phyloP scores from a whole-genome alignment of 2,113 vertebrate species.

The Scartelaos histophorus region DNA sequence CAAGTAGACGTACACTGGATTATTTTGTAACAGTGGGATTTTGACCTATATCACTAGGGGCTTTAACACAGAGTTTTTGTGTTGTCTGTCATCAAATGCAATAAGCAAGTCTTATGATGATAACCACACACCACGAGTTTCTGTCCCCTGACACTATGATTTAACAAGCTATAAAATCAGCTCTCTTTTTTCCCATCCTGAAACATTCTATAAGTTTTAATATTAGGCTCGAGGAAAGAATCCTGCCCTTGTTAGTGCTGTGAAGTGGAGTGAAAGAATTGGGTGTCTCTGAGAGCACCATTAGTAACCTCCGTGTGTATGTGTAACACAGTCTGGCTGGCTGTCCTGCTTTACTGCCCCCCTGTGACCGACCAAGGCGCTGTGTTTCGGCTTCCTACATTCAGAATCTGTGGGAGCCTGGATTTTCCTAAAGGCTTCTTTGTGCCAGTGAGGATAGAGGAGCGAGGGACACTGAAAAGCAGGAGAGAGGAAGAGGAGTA shows the following conservation, averaged over 20 bases:
- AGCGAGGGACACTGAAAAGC: constrained; percentile 38
- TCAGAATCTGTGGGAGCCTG: constrained; percentile 64
- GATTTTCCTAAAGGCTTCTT: constrained; percentile 67
- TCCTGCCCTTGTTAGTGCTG: constrained; percentile 28
- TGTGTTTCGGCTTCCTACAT: constrained; percentile 37
- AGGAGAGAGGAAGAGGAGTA: constrained; percentile 43
- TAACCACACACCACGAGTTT: constrained; percentile 8
- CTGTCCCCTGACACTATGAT: background rate
- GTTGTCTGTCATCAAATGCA: background rate
- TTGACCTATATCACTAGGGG: background rate
- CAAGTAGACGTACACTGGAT: background rate
- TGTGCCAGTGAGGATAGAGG: constrained; percentile 45
- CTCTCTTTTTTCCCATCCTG: background rate
- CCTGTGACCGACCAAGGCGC: constrained; percentile 58
- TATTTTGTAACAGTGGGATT: background rate
- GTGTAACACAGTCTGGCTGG: constrained; percentile 59
- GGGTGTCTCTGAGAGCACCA: constrained; percentile 55
- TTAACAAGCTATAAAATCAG: background rate
- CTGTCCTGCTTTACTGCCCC: constrained; percentile 53
- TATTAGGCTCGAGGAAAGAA: constrained; percentile 11
- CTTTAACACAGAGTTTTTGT: background rate
- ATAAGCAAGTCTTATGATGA: background rate
- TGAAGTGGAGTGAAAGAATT: constrained; percentile 42
- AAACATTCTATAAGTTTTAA: background rate
- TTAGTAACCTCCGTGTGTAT: constrained; percentile 58